Conservation (phyloP, 2,113 vertebrate species). For the Nothocercus julius region DNA sequence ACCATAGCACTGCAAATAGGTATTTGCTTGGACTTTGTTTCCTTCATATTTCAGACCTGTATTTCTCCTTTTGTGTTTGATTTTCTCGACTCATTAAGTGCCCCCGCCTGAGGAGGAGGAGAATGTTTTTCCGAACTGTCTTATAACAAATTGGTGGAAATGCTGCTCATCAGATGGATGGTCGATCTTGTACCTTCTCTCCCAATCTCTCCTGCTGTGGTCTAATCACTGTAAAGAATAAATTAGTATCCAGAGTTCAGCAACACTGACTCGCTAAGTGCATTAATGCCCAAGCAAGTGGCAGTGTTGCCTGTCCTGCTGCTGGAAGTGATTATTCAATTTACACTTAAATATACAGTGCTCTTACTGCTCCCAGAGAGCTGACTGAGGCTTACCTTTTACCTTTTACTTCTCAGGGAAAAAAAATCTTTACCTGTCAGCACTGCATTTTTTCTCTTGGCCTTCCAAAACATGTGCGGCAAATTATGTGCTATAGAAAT, state of each 20-base stretch:
- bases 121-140: not conserved
- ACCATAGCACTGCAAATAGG: not conserved
- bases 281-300: conserved; percentile 30
- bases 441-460: not conserved
- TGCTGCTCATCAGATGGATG: not conserved
- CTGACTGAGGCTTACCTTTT: not conserved
- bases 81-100: not conserved
- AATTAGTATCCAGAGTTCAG: conserved; percentile 13
- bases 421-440: not conserved
- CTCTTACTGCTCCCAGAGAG: conserved; percentile 7
- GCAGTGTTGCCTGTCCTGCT: conserved; percentile 30
- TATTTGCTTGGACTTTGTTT: not conserved
- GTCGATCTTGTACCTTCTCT: conserved; percentile 12
- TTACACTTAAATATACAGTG: not conserved
- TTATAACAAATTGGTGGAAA: not conserved
- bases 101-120: not conserved
- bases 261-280: conserved; percentile 40
- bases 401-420: not conserved
- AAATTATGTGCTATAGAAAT: not conserved
- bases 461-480: not conserved
- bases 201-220: not conserved
- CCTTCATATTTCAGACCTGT: not conserved
- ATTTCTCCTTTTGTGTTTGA: not conserved
- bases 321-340: conserved; percentile 42
- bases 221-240: conserved; percentile 48